Conservation (phyloP, 2,113 vertebrate genomes). For the Albula goreensis region DNA sequence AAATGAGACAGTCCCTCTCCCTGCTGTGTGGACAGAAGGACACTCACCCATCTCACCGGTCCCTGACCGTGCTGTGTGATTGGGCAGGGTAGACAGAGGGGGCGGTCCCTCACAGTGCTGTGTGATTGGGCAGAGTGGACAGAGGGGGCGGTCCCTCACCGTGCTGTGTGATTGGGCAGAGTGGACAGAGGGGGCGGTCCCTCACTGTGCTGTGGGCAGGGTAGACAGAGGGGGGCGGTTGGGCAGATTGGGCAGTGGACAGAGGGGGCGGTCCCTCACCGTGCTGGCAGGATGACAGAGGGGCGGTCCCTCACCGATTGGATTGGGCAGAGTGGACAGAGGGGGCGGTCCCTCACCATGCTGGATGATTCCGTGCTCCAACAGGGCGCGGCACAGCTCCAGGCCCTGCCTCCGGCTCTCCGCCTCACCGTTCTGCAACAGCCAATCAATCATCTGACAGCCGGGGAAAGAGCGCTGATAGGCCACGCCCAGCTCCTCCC, state of each 20-base stretch:
- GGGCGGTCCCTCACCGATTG: neutral
- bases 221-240: neutral
- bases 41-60: too few relatives aligned
- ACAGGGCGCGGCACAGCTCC: constrained; percentile 72
- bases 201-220: neutral
- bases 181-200: neutral
- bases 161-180: too few relatives aligned
- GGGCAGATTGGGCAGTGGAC: neutral
- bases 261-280: neutral
- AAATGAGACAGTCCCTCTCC: too few relatives aligned
- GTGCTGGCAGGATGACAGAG: neutral
- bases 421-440: constrained; percentile 76
- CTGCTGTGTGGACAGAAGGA: neutral
- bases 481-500: constrained; percentile 73
- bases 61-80: too few relatives aligned
- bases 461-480: constrained; percentile 78
- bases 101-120: too few relatives aligned
- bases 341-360: constrained; percentile 65
- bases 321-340: constrained; percentile 26
- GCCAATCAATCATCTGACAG: constrained; percentile 80
- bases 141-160: neutral
- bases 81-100: neutral
- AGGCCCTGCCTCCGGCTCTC: constrained; percentile 70
- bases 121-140: neutral
- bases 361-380: constrained; percentile 83